Percentiles rank a stretch among this genome's conserved stretches.
These are phyloP conservation scores for Rhagoletis pomonella DNA, from an alignment of 1,140 invertebrate species.

Conservation along the genomic window DNA sequence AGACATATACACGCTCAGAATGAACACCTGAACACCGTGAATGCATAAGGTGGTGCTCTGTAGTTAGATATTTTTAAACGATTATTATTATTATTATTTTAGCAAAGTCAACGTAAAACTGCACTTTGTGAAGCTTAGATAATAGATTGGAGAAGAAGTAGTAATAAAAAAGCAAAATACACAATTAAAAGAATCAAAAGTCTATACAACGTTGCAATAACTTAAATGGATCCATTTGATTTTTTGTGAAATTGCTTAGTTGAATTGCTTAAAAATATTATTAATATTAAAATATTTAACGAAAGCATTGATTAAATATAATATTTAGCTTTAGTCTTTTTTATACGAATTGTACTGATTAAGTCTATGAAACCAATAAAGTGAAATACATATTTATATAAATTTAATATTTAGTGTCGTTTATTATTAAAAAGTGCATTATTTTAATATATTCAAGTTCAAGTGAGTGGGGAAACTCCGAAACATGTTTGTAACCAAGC, in stretches of 20 bases:
- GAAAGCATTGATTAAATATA: slow-evolving; percentile 46
- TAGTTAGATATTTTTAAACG: slow-evolving; percentile 32
- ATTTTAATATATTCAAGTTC: no score
- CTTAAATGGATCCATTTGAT: slow-evolving; percentile 48
- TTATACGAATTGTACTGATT: slow-evolving; percentile 73
- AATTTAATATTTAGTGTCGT: not conserved
- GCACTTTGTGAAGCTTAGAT: not conserved
- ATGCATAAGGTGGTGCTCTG: slow-evolving; percentile 48
- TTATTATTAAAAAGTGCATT: no score
- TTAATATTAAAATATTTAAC: slow-evolving; percentile 46
- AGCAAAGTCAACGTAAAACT: not conserved
- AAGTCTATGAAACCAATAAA: slow-evolving; percentile 66
- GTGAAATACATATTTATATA: slow-evolving; percentile 32
- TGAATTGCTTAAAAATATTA: slow-evolving; percentile 22
- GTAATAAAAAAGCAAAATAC: not conserved
- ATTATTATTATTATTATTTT: slow-evolving; percentile 7
- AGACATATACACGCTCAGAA: not conserved
- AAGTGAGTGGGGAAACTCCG: no score
- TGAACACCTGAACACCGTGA: not conserved
- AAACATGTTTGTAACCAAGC: no score
- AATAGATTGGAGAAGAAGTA: not conserved
- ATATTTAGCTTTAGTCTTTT: slow-evolving; percentile 54
- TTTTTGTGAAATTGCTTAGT: slow-evolving; percentile 33
- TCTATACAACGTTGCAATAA: not conserved
- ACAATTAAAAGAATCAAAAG: not conserved